Evolutionary conservation across 2,797 vertebrate genomes (phyloP).

Genomic region (Sebastes kiyomatsui): DNA sequence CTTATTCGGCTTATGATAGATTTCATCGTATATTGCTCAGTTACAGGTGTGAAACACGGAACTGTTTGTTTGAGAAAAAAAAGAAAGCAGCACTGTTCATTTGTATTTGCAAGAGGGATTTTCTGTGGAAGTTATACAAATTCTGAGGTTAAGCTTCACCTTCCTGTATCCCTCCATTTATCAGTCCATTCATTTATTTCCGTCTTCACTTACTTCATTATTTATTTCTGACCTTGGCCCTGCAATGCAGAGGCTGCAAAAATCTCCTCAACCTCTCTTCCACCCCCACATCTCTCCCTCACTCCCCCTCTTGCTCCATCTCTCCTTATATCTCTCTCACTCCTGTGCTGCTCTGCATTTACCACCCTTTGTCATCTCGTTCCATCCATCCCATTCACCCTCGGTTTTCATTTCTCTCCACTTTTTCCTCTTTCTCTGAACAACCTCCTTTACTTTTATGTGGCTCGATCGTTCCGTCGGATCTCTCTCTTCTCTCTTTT

Average conservation of each 20-base stretch:
- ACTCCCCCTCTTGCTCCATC: not conserved
- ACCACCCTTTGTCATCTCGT: not conserved
- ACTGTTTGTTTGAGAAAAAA: not conserved
- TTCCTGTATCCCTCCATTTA: not conserved
- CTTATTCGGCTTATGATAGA: not conserved
- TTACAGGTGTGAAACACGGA: not conserved
- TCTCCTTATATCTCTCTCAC: not conserved
- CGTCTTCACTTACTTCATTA: constrained; percentile 56
- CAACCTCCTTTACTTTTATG: not conserved
- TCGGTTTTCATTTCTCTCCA: not conserved
- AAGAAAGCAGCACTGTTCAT: not conserved
- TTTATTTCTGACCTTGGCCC: constrained; percentile 63
- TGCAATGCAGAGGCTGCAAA: constrained; percentile 62
- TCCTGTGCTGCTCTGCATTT: not conserved
- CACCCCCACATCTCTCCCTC: constrained; percentile 8
- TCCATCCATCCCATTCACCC: not conserved
- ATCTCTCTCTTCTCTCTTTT: not conserved
- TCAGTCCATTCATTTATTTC: constrained; percentile 25
- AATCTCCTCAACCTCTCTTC: constrained; percentile 32
- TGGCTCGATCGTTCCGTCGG: not conserved
- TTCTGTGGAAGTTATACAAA: not conserved
- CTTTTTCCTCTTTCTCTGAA: not conserved
- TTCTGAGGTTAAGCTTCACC: constrained; percentile 17
- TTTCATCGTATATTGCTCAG: not conserved
- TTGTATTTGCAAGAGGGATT: constrained; percentile 1